Percentiles rank a stretch among this genome's conserved stretches.
These are phyloP conservation scores for Tachina grossa DNA, from an alignment of 2,888 invertebrate genomes.

Conservation along the genomic window DNA sequence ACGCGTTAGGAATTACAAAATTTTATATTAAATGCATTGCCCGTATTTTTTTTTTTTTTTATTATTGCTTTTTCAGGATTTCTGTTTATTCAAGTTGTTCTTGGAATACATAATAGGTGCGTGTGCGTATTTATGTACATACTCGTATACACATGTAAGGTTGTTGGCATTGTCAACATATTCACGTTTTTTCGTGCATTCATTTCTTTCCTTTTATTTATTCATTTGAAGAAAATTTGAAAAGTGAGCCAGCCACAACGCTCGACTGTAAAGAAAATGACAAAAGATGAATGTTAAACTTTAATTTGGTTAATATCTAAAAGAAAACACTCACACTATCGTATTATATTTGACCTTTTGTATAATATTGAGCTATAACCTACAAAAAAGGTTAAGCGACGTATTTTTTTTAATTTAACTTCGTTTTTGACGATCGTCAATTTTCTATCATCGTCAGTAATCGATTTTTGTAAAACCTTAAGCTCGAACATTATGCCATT, in stretches of 20 bases:
- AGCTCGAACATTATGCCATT: too few relatives aligned
- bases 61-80: slow-evolving; percentile 16
- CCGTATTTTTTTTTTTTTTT: slow-evolving; percentile 26
- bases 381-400: too few relatives aligned
- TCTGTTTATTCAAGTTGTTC: slow-evolving; percentile 18
- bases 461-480: too few relatives aligned
- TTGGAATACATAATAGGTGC: slow-evolving; percentile 33
- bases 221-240: neutral
- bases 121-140: neutral
- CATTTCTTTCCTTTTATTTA: slow-evolving; percentile 13
- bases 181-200: slow-evolving; percentile 15
- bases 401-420: too few relatives aligned
- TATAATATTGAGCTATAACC: too few relatives aligned
- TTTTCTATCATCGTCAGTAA: too few relatives aligned
- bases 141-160: neutral
- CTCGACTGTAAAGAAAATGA: slow-evolving; percentile 9
- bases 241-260: neutral
- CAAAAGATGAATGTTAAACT: slow-evolving; percentile 37
- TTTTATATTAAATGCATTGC: slow-evolving; percentile 65
- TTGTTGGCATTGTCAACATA: slow-evolving; percentile 49
- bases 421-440: too few relatives aligned
- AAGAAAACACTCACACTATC: neutral
- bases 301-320: slow-evolving; percentile 14
- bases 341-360: neutral
- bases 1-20: slow-evolving; percentile 69